A percentile compares a stretch with the other conserved stretches of the same genome.
Evolutionary conservation across 2,113 vertebrate species (phyloP).

Genomic region (Microcebus tavaratra): DNA sequence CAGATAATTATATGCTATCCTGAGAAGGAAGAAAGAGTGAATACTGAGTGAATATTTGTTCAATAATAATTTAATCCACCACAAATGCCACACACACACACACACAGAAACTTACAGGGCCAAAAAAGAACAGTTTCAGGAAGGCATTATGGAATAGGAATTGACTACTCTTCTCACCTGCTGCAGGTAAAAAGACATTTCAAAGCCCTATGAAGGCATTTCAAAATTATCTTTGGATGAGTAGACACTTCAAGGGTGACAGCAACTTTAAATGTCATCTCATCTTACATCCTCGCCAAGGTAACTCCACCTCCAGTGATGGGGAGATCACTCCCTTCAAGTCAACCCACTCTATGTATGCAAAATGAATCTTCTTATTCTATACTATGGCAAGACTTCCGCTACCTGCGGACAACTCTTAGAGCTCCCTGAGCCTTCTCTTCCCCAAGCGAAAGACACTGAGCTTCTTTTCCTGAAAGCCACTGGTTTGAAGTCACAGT

Average conservation of each 20-base stretch:
- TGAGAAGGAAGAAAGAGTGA: not conserved
- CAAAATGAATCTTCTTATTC: not conserved
- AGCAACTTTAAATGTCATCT: not conserved
- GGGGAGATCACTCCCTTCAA: not conserved
- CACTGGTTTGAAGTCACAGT: not conserved
- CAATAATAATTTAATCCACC: not conserved
- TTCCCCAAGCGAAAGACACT: not conserved
- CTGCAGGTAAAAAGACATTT: not conserved
- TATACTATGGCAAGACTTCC: rapidly evolving
- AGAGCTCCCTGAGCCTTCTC: not conserved
- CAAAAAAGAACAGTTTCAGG: not conserved
- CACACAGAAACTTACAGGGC: no score
- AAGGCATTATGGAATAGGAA: not conserved
- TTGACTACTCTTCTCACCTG: not conserved
- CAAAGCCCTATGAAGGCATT: not conserved
- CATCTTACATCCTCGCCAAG: not conserved
- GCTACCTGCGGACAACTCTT: not conserved
- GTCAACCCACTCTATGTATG: not conserved
- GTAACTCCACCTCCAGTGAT: not conserved
- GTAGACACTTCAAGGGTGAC: not conserved
- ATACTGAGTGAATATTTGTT: not conserved
- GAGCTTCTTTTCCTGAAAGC: not conserved
- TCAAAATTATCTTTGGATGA: not conserved
- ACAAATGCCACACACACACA: not conserved
- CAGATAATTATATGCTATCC: not conserved